phyloP scores from a whole-genome alignment of 2,888 invertebrate species.

The Sinopyrophorus schimmeli region DNA sequence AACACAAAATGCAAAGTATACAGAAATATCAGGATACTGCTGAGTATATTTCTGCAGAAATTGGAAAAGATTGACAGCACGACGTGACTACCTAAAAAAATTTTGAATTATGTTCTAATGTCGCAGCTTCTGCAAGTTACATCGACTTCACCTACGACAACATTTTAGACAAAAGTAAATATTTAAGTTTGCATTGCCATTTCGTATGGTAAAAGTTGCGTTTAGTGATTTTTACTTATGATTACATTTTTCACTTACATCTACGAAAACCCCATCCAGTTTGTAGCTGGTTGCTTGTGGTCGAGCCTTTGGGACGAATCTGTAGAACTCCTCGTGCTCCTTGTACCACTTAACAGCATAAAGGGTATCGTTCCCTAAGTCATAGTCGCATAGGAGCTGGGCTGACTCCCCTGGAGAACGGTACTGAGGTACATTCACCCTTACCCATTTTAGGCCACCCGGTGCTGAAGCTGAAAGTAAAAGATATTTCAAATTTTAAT shows the following conservation, averaged over 20 bases:
- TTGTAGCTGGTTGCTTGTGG: slow-evolving; percentile 73
- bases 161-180: too few species aligned
- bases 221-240: too few species aligned
- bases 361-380: slow-evolving; percentile 62
- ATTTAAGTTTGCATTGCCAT: too few species aligned
- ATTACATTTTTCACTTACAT: slow-evolving; percentile 65
- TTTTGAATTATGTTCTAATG: slow-evolving; percentile 22
- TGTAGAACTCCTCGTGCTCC: slow-evolving; percentile 82
- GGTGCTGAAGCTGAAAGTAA: slow-evolving; percentile 25
- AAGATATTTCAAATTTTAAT: too few species aligned
- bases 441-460: slow-evolving; percentile 50
- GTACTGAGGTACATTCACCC: slow-evolving; percentile 54
- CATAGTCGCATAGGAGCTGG: slow-evolving; percentile 54
- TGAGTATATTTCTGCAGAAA: slow-evolving; percentile 26
- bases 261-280: slow-evolving; percentile 69
- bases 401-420: slow-evolving; percentile 53
- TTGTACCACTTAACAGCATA: slow-evolving; percentile 86
- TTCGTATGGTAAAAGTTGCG: too few species aligned
- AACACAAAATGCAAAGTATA: slow-evolving; percentile 33
- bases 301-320: slow-evolving; percentile 73
- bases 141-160: too few species aligned
- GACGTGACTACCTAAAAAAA: slow-evolving; percentile 20
- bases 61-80: slow-evolving; percentile 26
- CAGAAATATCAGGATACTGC: slow-evolving; percentile 30
- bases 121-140: too few species aligned